A percentile compares a stretch with the other conserved stretches of the same genome.
phyloP scores from a whole-genome alignment of 2,113 vertebrate genomes.

The Tupaia chinensis region DNA sequence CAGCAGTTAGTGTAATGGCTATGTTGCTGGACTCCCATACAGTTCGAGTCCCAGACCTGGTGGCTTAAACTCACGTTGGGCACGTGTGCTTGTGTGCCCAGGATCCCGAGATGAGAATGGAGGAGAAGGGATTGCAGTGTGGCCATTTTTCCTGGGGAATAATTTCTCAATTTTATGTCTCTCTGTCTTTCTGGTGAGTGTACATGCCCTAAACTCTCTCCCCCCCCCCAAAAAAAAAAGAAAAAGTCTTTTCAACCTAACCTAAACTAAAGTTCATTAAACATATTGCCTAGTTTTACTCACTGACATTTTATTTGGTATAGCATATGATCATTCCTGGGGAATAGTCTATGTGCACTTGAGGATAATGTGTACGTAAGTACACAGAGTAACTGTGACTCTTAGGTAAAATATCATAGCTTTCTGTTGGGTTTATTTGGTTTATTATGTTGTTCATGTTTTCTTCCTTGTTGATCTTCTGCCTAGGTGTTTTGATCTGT shows the following conservation, averaged over 20 bases:
- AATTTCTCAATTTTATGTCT: too few species aligned
- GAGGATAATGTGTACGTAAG: not conserved
- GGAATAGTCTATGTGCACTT: not conserved
- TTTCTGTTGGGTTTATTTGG: not conserved
- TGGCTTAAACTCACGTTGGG: too few species aligned
- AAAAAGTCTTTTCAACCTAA: not conserved
- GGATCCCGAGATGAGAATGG: too few species aligned
- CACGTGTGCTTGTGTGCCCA: too few species aligned
- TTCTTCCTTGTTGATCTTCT: not conserved
- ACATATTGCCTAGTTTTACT: not conserved
- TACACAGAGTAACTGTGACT: not conserved
- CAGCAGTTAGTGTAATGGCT: too few species aligned
- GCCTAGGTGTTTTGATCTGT: not conserved
- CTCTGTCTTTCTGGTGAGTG: too few species aligned
- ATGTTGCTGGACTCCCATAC: too few species aligned
- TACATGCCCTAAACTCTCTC: too few species aligned
- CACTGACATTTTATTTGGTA: not conserved
- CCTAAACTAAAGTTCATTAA: not conserved
- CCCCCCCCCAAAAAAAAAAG: too few species aligned
- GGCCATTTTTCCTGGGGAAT: too few species aligned
- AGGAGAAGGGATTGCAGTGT: too few species aligned
- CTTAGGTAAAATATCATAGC: not conserved
- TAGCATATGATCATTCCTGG: not conserved
- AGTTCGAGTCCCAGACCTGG: too few species aligned
- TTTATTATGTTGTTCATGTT: not conserved